These are phyloP conservation scores for Monopis laevigella DNA, from an alignment of 2,888 invertebrate species.

Conservation along the genomic window DNA sequence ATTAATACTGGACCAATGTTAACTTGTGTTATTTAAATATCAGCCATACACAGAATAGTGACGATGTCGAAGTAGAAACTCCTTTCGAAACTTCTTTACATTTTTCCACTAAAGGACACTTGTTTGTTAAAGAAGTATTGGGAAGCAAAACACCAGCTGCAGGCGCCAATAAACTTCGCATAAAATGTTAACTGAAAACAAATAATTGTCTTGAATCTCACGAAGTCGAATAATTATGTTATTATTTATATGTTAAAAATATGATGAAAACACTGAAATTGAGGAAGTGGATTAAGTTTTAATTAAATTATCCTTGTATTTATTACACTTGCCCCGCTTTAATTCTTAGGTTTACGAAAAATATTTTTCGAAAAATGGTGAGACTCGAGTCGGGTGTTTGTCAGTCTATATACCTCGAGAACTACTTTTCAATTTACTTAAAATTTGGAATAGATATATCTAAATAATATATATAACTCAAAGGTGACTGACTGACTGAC, in stretches of 20 bases:
- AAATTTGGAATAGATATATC: too few species aligned
- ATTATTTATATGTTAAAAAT: neutral
- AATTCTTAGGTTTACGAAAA: too few species aligned
- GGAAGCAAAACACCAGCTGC: conserved; percentile 17
- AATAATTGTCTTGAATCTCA: conserved; percentile 8
- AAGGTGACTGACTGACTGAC: too few species aligned
- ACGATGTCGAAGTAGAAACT: conserved; percentile 32
- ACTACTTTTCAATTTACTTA: too few species aligned
- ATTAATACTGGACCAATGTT: conserved; percentile 58
- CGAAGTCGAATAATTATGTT: conserved; percentile 5
- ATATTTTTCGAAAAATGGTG: too few species aligned
- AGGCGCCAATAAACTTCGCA: conserved; percentile 4
- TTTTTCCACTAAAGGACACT: conserved; percentile 44
- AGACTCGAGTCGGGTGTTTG: too few species aligned
- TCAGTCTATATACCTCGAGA: too few species aligned
- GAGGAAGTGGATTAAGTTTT: too few species aligned
- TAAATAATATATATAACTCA: too few species aligned
- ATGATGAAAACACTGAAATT: too few species aligned
- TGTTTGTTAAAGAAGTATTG: conserved; percentile 15
- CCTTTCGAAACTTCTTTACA: conserved; percentile 53
- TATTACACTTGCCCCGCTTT: too few species aligned
- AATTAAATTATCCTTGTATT: too few species aligned
- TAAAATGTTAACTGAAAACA: conserved; percentile 5
- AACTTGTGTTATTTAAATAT: conserved; percentile 67
- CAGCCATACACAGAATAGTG: conserved; percentile 35